Evolutionary conservation across 53 echinoderm and acorn worm species (phyloP).

Genomic region (Arbacia lixula): DNA sequence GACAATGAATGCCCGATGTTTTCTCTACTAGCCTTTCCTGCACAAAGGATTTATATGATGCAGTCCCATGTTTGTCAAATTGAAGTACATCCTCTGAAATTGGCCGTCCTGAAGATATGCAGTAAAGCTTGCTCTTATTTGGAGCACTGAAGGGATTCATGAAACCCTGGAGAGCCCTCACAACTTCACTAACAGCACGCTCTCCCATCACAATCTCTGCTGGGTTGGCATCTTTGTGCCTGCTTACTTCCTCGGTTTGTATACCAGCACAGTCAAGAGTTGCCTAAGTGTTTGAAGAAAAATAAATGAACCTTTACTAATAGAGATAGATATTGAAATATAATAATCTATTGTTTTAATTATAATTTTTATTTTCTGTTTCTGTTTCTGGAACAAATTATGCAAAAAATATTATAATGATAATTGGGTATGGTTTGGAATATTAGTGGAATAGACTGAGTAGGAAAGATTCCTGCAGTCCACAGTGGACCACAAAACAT

Average conservation of each 20-base stretch:
- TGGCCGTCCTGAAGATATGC: conserved; percentile 54
- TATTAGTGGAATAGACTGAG: conserved; percentile 35
- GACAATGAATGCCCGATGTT: no score
- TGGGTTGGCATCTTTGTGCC: conserved; percentile 61
- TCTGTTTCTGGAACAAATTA: conserved; percentile 39
- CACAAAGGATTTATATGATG: no score
- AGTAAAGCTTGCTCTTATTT: conserved; percentile 39
- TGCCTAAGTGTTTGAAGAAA: conserved; percentile 53
- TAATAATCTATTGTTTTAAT: conserved; percentile 38
- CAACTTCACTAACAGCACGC: conserved; percentile 40
- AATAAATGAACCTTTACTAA: conserved; percentile 38
- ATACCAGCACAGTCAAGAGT: conserved; percentile 55
- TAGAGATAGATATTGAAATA: conserved; percentile 37
- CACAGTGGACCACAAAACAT: conserved; percentile 43
- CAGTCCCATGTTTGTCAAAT: conserved; percentile 38
- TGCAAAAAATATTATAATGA: conserved; percentile 24
- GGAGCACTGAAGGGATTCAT: conserved; percentile 66
- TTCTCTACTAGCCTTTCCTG: no score
- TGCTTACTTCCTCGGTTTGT: conserved; percentile 31
- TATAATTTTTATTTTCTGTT: conserved; percentile 37
- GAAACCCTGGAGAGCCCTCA: conserved; percentile 54
- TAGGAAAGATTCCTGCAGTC: conserved; percentile 38
- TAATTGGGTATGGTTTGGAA: conserved; percentile 30
- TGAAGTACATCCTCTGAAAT: conserved; percentile 57
- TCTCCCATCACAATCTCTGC: conserved; percentile 48